Evolutionary conservation across 1,140 invertebrate species (phyloP).

Genomic region (Anthonomus grandis): DNA sequence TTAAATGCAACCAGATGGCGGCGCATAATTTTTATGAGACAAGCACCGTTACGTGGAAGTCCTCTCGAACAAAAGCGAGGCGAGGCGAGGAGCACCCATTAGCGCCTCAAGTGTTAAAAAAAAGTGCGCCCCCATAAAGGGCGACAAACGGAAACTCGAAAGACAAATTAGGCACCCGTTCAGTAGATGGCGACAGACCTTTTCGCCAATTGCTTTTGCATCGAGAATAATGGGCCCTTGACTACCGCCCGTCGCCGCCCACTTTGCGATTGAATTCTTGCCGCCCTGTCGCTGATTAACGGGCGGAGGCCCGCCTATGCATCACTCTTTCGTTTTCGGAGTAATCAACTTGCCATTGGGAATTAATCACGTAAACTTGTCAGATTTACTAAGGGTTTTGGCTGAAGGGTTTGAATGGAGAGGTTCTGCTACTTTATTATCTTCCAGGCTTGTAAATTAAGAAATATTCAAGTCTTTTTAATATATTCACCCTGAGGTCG

Average conservation of each 20-base stretch:
- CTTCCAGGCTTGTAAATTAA: no score
- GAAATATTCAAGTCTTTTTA: no score
- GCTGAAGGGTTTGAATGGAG: no score
- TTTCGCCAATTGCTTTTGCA: conserved; percentile 38
- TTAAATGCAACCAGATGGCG: no score
- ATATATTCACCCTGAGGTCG: no score
- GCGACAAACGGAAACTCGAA: conserved; percentile 9
- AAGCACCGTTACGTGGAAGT: no score
- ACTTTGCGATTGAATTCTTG: conserved; percentile 40
- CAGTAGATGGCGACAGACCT: conserved; percentile 34
- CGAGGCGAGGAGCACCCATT: conserved; percentile 8
- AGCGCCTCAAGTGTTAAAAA: background rate
- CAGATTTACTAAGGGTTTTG: conserved; percentile 12
- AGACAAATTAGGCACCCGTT: conserved; percentile 15
- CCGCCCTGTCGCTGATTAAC: conserved; percentile 43
- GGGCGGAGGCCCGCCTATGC: conserved; percentile 39
- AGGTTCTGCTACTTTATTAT: no score
- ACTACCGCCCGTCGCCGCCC: conserved; percentile 38
- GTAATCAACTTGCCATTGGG: conserved; percentile 39
- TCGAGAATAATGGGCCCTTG: conserved; percentile 41
- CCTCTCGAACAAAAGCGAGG: no score
- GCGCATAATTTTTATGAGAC: no score
- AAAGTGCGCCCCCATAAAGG: conserved; percentile 2
- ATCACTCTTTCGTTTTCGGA: conserved; percentile 39
- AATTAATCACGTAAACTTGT: conserved; percentile 42